Evolutionary conservation across 2,888 invertebrate species (phyloP).

Genomic region (Pachycephus smyrnensis): DNA sequence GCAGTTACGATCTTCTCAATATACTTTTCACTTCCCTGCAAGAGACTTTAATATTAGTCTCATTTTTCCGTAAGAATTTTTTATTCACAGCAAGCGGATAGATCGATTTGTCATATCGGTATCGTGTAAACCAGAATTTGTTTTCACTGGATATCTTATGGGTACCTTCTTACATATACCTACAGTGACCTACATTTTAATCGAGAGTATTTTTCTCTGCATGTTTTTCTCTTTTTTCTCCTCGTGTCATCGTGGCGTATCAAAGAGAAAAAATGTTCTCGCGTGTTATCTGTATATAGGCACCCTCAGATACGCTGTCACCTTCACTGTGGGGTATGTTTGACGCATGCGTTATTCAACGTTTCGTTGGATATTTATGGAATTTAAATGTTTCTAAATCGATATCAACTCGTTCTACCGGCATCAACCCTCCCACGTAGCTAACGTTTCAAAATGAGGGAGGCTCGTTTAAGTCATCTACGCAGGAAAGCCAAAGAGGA

Average conservation of each 20-base stretch:
- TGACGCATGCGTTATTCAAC: conserved; percentile 51
- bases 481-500: not conserved
- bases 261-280: not conserved
- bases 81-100: not conserved
- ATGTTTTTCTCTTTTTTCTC: not conserved
- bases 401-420: conserved; percentile 28
- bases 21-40: not conserved
- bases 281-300: conserved; percentile 36
- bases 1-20: conserved; percentile 23
- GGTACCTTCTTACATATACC: not conserved
- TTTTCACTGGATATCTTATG: not conserved
- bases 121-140: not conserved
- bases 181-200: not conserved
- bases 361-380: conserved; percentile 51
- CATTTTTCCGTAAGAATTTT: not conserved
- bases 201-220: not conserved
- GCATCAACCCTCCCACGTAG: not conserved
- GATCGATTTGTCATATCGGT: not conserved
- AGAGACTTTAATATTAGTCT: not conserved
- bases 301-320: not conserved
- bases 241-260: not conserved
- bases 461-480: conserved; percentile 1
- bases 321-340: conserved; percentile 18
- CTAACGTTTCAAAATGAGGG: not conserved
- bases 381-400: conserved; percentile 54